Evolutionary conservation across 2,113 vertebrate genomes (phyloP), one percentile per base, ranked within the genome.

Genomic region (Solea solea): DNA sequence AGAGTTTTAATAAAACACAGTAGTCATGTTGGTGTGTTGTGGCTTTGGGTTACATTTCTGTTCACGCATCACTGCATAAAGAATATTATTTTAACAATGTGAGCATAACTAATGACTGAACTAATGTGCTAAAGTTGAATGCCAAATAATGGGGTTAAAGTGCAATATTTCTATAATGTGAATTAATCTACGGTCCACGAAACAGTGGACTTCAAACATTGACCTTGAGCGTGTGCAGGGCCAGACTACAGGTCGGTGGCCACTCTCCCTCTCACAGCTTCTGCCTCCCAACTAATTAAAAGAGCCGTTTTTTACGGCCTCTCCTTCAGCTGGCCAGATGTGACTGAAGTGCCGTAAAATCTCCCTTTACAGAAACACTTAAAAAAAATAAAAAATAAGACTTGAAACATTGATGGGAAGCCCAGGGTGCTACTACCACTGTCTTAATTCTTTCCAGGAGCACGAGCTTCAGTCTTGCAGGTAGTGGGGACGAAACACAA

Each of bases 301-400:
- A 67, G 51, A 69, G 62, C 59, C 45, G 60, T 40, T 76, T 92
- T 61, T 91, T 34, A 92, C 72, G 45, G 78, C 72, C 28, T 81
- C 74, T 28, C 13, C 60, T 70, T 82, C 81, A 86, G 85, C 80
- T 74, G 69, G 68, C 83, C 87, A 91, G 80, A 86, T 88, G 86
- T 87, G 83, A 88, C 69, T 71, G 40, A 64, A 74, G 68, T 49
- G 73, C 80, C 44, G 85, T 82, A 87, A 89, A 86, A 72, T 69
- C 76, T 78, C 80, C 28, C 8, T 81, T 83, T 74, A 85, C 75
- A 86, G 62, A 82, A 82, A 83, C 82, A 86, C 84, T 80, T 74
- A 86, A 71, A 54, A 69, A 76, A 67, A 51, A n/a, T n/a, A 59
- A 54, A 21, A 52, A 11, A 12, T 1, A 52, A 2, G 7, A 55